Percentiles rank a stretch among this genome's conserved stretches.
Evolutionary conservation across 2,888 invertebrate species (phyloP).

Genomic region (Hypolimnas misippus): DNA sequence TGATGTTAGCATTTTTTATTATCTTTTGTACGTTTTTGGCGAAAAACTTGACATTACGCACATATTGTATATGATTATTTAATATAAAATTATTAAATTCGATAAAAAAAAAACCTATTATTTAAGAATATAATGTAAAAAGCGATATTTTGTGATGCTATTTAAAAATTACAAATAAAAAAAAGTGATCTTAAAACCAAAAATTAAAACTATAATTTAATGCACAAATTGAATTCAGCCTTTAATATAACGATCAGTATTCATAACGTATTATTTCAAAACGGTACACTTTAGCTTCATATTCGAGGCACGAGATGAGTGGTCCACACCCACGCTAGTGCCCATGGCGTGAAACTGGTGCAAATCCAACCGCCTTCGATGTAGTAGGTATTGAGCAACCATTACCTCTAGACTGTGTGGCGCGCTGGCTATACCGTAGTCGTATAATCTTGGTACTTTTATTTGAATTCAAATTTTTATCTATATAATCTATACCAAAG

Average conservation of each 20-base stretch:
- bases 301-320: slow-evolving; percentile 10
- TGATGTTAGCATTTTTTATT: no score
- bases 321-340: slow-evolving; percentile 19
- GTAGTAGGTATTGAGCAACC: slow-evolving; percentile 27
- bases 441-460: slow-evolving; percentile 31
- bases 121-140: no score
- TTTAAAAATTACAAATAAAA: no score
- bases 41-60: no score
- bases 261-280: background rate
- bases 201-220: no score
- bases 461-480: background rate
- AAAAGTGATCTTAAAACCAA: no score
- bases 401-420: slow-evolving; percentile 37
- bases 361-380: slow-evolving; percentile 23
- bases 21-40: no score
- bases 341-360: slow-evolving; percentile 22
- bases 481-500: no score
- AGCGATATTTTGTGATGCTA: no score
- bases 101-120: no score
- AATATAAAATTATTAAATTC: no score
- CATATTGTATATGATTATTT: no score
- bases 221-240: background rate
- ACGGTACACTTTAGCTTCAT: slow-evolving; percentile 2
- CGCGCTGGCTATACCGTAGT: slow-evolving; percentile 24
- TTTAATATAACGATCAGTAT: background rate